phyloP scores from a whole-genome alignment of 2,113 vertebrate species.

The Amazona vittata region DNA sequence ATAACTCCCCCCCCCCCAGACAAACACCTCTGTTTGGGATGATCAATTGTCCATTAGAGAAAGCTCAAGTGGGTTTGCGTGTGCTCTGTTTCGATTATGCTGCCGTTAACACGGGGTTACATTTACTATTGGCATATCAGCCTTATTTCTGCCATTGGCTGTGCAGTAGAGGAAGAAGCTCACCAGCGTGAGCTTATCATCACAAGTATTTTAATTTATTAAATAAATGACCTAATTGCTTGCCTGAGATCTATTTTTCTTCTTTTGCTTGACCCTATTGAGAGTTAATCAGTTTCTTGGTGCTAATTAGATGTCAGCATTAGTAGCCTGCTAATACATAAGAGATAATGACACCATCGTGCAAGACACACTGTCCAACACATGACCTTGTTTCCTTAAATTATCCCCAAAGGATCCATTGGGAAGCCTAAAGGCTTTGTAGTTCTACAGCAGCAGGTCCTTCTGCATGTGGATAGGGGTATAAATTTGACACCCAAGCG shows the following conservation, averaged over 20 bases:
- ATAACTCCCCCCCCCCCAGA: constrained; percentile 34
- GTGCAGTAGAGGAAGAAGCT: constrained; percentile 15
- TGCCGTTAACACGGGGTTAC: constrained; percentile 24
- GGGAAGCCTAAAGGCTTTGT: constrained; percentile 1
- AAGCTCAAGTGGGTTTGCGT: constrained; percentile 22
- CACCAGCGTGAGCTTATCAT: constrained; percentile 46
- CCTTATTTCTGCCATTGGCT: constrained; percentile 10
- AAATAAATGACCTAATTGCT: constrained; percentile 71
- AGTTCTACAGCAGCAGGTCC: neutral
- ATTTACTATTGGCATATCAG: constrained; percentile 42
- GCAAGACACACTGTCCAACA: constrained; percentile 30
- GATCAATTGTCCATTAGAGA: constrained; percentile 66
- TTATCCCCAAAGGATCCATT: constrained; percentile 24
- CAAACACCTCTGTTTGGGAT: constrained; percentile 64
- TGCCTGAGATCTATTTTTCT: constrained; percentile 64
- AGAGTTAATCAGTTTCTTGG: constrained; percentile 71
- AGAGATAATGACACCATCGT: constrained; percentile 59
- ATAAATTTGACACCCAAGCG: neutral
- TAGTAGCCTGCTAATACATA: constrained; percentile 48
- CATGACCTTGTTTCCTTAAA: constrained; percentile 55
- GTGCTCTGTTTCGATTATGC: constrained; percentile 46
- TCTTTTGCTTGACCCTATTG: constrained; percentile 66
- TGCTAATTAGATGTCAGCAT: constrained; percentile 73
- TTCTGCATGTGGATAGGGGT: neutral
- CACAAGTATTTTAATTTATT: constrained; percentile 71